Base-by-base conservation (phyloP, 64 coral and sea anemone species). In the Montipora efflorescens region DNA sequence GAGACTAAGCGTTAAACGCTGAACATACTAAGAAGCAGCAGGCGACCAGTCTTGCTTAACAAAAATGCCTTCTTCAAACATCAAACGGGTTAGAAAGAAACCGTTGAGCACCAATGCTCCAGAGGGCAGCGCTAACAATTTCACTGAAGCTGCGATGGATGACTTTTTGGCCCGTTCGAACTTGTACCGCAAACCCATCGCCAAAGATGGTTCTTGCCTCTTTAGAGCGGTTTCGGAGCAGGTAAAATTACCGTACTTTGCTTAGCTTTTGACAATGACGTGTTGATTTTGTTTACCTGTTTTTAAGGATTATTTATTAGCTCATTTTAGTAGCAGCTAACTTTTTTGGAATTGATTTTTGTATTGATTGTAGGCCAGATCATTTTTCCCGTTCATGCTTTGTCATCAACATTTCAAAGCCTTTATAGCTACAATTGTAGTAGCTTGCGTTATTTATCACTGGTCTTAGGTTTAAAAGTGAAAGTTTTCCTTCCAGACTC, bases 171-270 rank as follows among this genome's bases (percentile, higher is more conserved):
- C 85, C 12, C 75, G 78, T 50, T 85, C 77, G 28, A 87, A 92
- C 20, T 78, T 99, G 80, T 96, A 94, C 87, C 78, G 98, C 78
- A 99, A 99, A 78, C 92, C 95, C 14, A 96, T 99, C 57, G 98
- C 95, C 48, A 99, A 96, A 76, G 98, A 99, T 92, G 98, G 98
- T 43, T 99, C 98, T 62, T 99, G 98, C 87, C 90, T 99, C 23
- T 99, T 99, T 87, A 96, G 98, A 96, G 98, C 98, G 61, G 98
- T 99, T 5, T 94, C 98, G 75, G 98, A 99, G 74, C 98, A 99
- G 92, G 98, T 99, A 93, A 78, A 74, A 74, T 69, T 5, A 7
- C 64, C 49, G 36, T 67, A 11, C 59, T 47, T 62, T 10, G 4
- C 61, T 12, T 7, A 11, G 14, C 47, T 49, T 19, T 76, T 44